These are phyloP conservation scores for Myiagra hebetior DNA, from an alignment of 2,113 vertebrate species.

Conservation along the genomic window DNA sequence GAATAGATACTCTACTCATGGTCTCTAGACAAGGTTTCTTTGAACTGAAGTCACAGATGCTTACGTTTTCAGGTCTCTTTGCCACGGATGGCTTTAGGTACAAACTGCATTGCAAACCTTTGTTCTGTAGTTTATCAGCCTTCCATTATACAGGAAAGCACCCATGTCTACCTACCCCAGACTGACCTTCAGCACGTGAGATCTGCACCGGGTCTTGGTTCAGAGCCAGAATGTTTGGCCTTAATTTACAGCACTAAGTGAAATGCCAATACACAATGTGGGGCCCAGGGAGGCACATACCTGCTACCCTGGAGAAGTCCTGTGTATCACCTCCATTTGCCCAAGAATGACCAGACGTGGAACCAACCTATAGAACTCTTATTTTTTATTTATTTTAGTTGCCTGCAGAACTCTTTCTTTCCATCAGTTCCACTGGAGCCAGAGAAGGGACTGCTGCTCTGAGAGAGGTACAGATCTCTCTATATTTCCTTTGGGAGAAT, in stretches of 20 bases:
- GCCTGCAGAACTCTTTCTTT: neutral
- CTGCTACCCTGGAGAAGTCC: neutral
- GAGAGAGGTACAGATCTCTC: neutral
- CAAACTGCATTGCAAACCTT: neutral
- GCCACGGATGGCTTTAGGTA: neutral
- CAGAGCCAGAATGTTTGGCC: neutral
- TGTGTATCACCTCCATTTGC: neutral
- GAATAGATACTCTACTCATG: neutral
- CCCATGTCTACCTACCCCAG: rapidly evolving
- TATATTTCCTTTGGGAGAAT: neutral
- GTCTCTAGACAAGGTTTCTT: neutral
- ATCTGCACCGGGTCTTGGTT: neutral
- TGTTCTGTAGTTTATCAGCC: neutral
- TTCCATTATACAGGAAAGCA: neutral
- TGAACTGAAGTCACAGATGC: neutral
- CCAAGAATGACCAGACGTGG: neutral
- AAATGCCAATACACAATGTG: neutral
- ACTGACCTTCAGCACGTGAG: neutral
- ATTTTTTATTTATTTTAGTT: neutral
- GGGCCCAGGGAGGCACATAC: neutral
- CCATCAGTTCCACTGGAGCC: neutral
- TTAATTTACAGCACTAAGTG: neutral
- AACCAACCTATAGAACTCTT: neutral
- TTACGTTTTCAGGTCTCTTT: neutral
- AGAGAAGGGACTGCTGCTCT: neutral